phyloP scores from a whole-genome alignment of 2,888 invertebrate genomes.

The Cephus nigrinus region DNA sequence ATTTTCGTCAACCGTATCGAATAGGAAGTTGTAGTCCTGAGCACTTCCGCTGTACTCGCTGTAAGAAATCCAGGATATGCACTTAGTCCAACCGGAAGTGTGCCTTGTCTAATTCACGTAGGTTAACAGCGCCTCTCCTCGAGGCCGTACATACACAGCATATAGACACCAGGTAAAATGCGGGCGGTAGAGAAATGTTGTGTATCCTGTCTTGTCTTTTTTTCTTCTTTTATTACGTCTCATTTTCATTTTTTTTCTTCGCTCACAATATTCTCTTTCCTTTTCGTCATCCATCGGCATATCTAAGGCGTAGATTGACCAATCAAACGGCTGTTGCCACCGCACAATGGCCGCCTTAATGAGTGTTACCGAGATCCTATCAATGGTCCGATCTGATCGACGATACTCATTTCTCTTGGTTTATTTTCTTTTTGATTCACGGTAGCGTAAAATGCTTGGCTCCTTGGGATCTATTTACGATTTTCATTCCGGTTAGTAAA shows the following conservation, averaged over 20 bases:
- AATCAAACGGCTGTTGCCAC: conserved; percentile 57
- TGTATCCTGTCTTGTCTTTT: conserved; percentile 8
- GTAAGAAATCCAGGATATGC: conserved; percentile 33
- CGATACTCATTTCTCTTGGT: conserved; percentile 30
- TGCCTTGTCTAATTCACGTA: conserved; percentile 48
- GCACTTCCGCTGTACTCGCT: neutral
- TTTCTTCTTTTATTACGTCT: conserved; percentile 11
- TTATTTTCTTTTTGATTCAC: neutral
- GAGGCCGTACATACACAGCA: neutral
- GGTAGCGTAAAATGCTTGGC: neutral
- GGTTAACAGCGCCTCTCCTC: neutral
- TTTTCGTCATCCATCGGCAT: neutral
- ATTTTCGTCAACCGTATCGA: neutral
- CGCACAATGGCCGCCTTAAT: conserved; percentile 58
- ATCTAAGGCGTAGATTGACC: conserved; percentile 54
- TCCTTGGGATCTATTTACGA: neutral
- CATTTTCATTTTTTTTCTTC: conserved; percentile 7
- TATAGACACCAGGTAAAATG: neutral
- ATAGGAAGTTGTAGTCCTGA: neutral
- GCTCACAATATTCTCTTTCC: neutral
- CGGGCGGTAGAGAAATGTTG: conserved; percentile 20
- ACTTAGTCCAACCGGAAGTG: conserved; percentile 48
- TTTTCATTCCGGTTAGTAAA: neutral
- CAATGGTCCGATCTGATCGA: conserved; percentile 36
- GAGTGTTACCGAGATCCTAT: conserved; percentile 49